Evolutionary conservation across 2,797 vertebrate genomes (phyloP), one percentile per base, ranked within the genome.

Genomic region (Danio choprae): DNA sequence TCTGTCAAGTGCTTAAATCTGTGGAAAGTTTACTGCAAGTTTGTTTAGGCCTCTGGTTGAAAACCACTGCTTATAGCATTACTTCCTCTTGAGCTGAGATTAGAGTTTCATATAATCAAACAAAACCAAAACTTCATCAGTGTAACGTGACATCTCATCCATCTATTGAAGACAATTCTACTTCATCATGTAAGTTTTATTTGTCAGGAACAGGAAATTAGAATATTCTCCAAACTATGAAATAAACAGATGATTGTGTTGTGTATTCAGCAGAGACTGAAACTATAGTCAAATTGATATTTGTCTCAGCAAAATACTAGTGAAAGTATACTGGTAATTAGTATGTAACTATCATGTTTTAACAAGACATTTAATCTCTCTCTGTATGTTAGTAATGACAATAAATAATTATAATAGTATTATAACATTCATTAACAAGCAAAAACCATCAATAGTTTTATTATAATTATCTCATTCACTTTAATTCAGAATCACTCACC

Each of bases 401-500:
- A 56, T 36, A 56, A 15, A 71, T 56, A 22, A 71, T 10, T 71
- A 56, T 43, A 4, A 11, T 20, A 15, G 36, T 56, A 20, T 71
- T 56, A 43, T 43, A 13, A 51, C 72, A 72, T 16, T 43, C 18
- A 71, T 71, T 41, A 41, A 71, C 12, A 56, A 22, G 38, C 51
- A 43, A 20, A 22, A 55, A 16, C 3, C 3, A 41, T 41, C 51
- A 43, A 18, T 22, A 56, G 40, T 43, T 72, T 72, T 56, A 72
- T 89, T 90, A 86, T 90, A 87, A 86, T 93, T 89, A 89, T 84
- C 82, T 85, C 86, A 81, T 82, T 85, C 10, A 22, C 79, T 74
- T 87, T 89, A 87, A 87, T 92, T 91, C 86, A 88, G 90, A 93
- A 91, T 93, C 91, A 91, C 89, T 87, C 5, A 81, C 75, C 78